Base-by-base conservation (phyloP, 2,888 invertebrate species). In the Cerceris ruficornis region DNA sequence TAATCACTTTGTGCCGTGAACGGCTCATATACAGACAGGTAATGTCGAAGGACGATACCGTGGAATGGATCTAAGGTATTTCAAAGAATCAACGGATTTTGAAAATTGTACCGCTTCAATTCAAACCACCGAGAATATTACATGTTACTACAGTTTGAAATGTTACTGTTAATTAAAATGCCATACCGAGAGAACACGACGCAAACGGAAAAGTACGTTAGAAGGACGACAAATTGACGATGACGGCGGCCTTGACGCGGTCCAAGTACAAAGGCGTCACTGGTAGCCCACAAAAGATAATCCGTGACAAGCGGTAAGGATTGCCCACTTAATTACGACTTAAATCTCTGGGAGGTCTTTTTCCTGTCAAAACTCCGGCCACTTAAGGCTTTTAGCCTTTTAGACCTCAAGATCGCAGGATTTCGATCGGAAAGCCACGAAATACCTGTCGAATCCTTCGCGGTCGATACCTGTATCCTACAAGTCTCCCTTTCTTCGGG, bases 261-360 rank as follows among this genome's bases (percentile, higher is more conserved):
- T 43, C 52, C 11, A 49, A 55, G 57, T 17, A 65, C 55, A 65
- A 67, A 72, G 61, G 28, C 13, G 42, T 52, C 17, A 73, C 57
- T 28, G 43, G 69, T 62, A 55, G 50, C 8, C 64, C 49, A 67
- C 43, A 74, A 75, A 62, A 69, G 75, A 77, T 87, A 87, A 88
- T 85, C 85, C 82, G 55, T 57, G 58, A 61, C 69, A 28, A 77
- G 66, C 72, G 58, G 66, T 61, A 72, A 81, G 68, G 43, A 67
- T 65, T 73, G 75, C 57, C 73, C 69, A 77, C 86, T 87, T 89
- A 89, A 89, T 90, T 89, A 86, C 84, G 80, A 80, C 80, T 87
- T 82, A 82, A 81, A 75, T 76, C 77, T 64, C 54, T 76, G 78
- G 87, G 83, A 84, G 86, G 84, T 84, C 83, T 42, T 67, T 64